Evolutionary conservation across 2,113 vertebrate species (phyloP), one percentile per base, ranked within the genome.

Genomic region (Colossoma macropomum): DNA sequence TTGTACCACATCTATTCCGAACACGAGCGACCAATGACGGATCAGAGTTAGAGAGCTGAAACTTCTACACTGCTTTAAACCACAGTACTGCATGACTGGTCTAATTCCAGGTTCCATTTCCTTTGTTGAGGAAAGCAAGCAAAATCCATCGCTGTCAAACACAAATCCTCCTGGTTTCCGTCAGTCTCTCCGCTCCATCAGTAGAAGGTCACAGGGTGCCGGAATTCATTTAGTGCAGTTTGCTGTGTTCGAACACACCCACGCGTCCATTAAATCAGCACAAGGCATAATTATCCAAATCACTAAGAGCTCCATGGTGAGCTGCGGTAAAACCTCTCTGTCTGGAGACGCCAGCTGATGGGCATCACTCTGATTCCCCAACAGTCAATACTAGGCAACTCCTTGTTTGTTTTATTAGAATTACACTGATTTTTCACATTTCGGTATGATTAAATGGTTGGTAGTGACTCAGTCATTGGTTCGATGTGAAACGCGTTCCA

Each of bases 221-320:
- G 25, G 52, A 52, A 80, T 62, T 63, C 54, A 83, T 80, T 38
- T 71, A 86, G 10, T 62, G 30, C 21, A 75, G 68, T 63, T 68
- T 71, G 68, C 32, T 71, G 54, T 69, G 70, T 50, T 77, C 41
- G 71, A 70, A 63, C 79, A 85, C 74, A 73, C 79, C 59, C 79
- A 85, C 75, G 17, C 41, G 21, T 21, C 48, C 59, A 85, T 85
- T 81, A 85, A 85, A 81, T 81, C 79, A 73, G 79, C 74, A 85
- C 15, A 63, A 60, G 23, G 68, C 16, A 17, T 62, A 66, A 81
- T 85, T 77, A 85, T 77, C 63, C 19, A 32, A 77, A 85, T 66
- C 41, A 81, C 38, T 65, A 77, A 59, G 69, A 38, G 70, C 63
- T 68, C 21, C 66, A 62, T 75, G 79, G 73, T 38, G 63, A 73